Percentiles rank a stretch among this genome's conserved stretches.
Conservation (phyloP, 2,888 invertebrate species). For the Incurvaria masculella region DNA sequence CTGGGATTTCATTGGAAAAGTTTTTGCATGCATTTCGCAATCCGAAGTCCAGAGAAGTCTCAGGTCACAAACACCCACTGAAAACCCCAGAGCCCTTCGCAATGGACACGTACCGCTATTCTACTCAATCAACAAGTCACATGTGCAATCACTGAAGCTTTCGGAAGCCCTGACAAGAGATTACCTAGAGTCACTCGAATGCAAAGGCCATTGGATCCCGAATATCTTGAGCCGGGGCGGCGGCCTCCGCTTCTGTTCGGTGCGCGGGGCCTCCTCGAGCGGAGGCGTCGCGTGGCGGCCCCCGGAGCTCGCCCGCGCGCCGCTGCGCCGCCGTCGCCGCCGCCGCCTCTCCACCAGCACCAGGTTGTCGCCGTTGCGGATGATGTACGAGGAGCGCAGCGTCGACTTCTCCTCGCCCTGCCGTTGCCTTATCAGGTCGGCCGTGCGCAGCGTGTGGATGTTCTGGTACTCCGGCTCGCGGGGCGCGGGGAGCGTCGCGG, state of each 20-base stretch:
- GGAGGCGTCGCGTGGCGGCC: constrained; percentile 47
- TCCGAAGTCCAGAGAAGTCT: too few species aligned
- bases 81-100: too few species aligned
- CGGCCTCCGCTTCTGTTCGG: constrained; percentile 46
- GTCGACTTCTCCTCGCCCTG: constrained; percentile 52
- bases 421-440: constrained; percentile 49
- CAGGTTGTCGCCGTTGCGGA: constrained; percentile 51
- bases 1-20: too few species aligned
- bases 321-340: constrained; percentile 43
- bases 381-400: constrained; percentile 48
- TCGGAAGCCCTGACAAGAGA: too few species aligned
- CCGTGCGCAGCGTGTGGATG: constrained; percentile 49
- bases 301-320: constrained; percentile 46
- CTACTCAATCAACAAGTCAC: too few species aligned
- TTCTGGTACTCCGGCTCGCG: constrained; percentile 51
- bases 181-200: constrained; percentile 51
- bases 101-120: too few species aligned
- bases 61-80: too few species aligned
- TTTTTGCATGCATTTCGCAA: too few species aligned
- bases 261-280: constrained; percentile 38
- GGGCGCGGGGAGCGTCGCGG: constrained; percentile 31
- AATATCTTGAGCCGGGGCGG: constrained; percentile 50
- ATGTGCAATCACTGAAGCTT: too few species aligned
- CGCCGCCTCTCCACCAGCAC: constrained; percentile 49
- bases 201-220: constrained; percentile 53